Conservation (phyloP, 2,888 invertebrate genomes). For the Spisula solida region DNA sequence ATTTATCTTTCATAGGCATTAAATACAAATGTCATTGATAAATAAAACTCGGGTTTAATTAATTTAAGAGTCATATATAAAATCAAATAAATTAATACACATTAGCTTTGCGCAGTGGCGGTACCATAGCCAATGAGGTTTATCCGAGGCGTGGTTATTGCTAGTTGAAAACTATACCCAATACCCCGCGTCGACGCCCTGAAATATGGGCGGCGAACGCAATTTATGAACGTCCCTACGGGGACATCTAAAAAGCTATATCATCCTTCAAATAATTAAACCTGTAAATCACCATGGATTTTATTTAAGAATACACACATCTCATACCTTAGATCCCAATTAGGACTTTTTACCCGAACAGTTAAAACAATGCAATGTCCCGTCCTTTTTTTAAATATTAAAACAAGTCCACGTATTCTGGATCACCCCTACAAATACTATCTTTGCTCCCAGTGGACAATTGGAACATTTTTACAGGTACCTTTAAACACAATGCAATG, state of each 20-base stretch:
- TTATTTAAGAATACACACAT: no score
- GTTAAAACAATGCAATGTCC: background rate
- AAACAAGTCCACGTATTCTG: no score
- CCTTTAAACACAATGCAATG: no score
- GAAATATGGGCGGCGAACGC: constrained; percentile 84
- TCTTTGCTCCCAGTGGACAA: no score
- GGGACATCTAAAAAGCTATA: constrained; percentile 62
- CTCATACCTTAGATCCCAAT: no score
- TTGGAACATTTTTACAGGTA: no score
- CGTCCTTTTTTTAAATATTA: background rate
- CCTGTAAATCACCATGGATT: background rate
- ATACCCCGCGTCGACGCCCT: constrained; percentile 86
- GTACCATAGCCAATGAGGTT: constrained; percentile 85
- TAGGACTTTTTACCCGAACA: background rate
- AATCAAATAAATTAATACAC: background rate
- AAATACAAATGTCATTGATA: background rate
- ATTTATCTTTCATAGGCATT: no score
- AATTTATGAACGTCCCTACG: constrained; percentile 84
- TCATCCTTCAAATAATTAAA: background rate
- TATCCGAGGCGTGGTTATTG: constrained; percentile 87
- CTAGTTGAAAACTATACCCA: constrained; percentile 87
- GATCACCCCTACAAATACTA: no score
- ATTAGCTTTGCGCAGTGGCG: constrained; percentile 82
- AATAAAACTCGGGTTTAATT: background rate
- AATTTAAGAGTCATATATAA: background rate